Conservation (phyloP, 2,113 vertebrate species). For the Hippocampus mohnikei region DNA sequence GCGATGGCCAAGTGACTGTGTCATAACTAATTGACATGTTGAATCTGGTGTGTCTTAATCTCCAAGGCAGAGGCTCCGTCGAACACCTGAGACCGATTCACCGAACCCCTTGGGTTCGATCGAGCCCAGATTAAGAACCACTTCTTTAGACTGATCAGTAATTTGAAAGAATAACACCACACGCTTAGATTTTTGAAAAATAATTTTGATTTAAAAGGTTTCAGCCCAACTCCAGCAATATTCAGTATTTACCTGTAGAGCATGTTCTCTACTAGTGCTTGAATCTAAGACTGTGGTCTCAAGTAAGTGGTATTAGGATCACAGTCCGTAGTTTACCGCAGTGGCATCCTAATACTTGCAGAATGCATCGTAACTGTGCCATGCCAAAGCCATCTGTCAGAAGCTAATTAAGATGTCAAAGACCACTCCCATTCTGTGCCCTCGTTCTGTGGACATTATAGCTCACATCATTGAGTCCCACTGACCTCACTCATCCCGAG, state of each 20-base stretch:
- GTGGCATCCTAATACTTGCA: slow-evolving; percentile 1
- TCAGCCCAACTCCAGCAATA: neutral
- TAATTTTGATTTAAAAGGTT: too few relatives aligned
- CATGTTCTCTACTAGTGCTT: neutral
- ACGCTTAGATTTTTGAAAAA: too few relatives aligned
- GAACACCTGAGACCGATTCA: too few relatives aligned
- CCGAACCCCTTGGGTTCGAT: too few relatives aligned
- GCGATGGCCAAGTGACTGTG: too few relatives aligned
- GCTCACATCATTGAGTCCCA: slow-evolving; percentile 72
- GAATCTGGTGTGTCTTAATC: too few relatives aligned
- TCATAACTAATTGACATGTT: too few relatives aligned
- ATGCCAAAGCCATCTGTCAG: slow-evolving; percentile 48
- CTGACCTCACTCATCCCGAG: slow-evolving; percentile 68
- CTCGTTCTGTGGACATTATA: slow-evolving; percentile 74
- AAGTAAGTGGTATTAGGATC: slow-evolving; percentile 1
- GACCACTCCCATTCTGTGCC: slow-evolving; percentile 58
- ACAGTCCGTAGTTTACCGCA: neutral
- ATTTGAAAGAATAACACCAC: too few relatives aligned
- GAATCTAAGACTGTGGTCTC: neutral
- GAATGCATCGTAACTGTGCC: slow-evolving; percentile 30
- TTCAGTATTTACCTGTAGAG: neutral
- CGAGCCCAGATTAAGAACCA: too few relatives aligned
- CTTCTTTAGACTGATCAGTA: too few relatives aligned
- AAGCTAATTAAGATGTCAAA: slow-evolving; percentile 76
- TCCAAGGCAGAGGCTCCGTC: too few relatives aligned